Evolutionary conservation across 2,888 invertebrate species (phyloP), one percentile per base, ranked within the genome.

Genomic region (Apamea sordens): DNA sequence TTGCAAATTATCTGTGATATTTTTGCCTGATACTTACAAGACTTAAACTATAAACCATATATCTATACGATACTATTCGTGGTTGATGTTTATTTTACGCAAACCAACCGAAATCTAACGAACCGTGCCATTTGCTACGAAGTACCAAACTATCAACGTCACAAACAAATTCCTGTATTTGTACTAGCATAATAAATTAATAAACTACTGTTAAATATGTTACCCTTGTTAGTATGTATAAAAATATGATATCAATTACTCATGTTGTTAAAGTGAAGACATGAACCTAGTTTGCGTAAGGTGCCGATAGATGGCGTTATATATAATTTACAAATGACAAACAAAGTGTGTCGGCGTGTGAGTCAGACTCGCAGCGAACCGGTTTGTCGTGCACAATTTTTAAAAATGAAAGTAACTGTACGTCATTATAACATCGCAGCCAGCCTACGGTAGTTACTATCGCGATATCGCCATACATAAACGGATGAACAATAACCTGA

Each of bases 41-140:
- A 28, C 28, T 41, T n/a, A 28, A 18, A 32, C 0, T 47, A 24
- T 8, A 18, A 44, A 18, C 2, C 15, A 1, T 61, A 15, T 32
- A 41, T 13, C 32, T 61, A 41, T 13, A 15, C 53, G 13, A 36
- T 56, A 36, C 18, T 53, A 21, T 61, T 53, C 11, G n/a, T 28
- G 24, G 28, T 56, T 44, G 59, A 56, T 47, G 24, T 84, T 84
- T 78, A 63, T 68, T 74, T 73, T 79, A 83, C 36, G 59, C 53
- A 86, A 73, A 47, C 28, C 11, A 61, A 50, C 28, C 15, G 64
- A 72, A 68, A 56, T 65, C 44, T 68, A 59, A 72, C 15, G 32
- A 76, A 75, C 76, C 61, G 90, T 89, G 89, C 90, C 89, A 90
- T 89, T 88, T 78, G 83, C 80, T 86, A 89, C 84, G 32, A 73